Conservation (phyloP, 2,113 vertebrate species). For the Regulus satrapa region DNA sequence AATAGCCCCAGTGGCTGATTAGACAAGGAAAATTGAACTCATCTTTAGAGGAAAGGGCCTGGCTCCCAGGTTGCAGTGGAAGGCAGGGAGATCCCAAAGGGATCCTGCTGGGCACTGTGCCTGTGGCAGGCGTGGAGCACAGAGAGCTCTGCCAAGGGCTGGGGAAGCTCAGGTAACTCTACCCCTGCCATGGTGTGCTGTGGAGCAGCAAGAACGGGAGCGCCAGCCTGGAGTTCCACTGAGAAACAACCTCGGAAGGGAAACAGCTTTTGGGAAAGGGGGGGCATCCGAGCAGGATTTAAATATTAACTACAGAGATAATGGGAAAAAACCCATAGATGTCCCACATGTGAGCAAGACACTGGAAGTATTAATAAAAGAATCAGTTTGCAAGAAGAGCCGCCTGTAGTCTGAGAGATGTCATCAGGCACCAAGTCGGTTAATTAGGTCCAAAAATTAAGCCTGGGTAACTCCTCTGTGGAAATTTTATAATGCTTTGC, state of each 20-base stretch:
- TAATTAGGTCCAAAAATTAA: background rate
- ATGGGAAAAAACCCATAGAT: background rate
- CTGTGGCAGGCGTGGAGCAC: rapidly evolving
- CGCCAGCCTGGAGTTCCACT: background rate
- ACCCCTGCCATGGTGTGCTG: rapidly evolving
- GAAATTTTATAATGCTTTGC: background rate
- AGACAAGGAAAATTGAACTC: background rate
- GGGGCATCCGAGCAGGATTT: background rate
- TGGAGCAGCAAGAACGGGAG: background rate
- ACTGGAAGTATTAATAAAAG: background rate
- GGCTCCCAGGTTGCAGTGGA: background rate
- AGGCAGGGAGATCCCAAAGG: background rate
- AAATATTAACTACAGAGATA: background rate
- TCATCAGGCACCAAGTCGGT: background rate
- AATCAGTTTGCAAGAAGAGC: background rate
- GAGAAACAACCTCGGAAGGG: rapidly evolving
- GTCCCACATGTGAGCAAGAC: background rate
- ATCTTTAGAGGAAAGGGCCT: background rate
- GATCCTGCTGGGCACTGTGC: background rate
- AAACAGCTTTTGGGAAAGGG: background rate
- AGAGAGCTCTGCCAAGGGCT: background rate
- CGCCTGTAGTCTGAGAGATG: background rate
- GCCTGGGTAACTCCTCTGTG: background rate
- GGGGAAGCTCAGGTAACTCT: background rate
- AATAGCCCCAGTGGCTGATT: background rate